Evolutionary conservation across 2,797 vertebrate species (phyloP), one percentile per base, ranked within the genome.

Genomic region (Adelosebastes latens): DNA sequence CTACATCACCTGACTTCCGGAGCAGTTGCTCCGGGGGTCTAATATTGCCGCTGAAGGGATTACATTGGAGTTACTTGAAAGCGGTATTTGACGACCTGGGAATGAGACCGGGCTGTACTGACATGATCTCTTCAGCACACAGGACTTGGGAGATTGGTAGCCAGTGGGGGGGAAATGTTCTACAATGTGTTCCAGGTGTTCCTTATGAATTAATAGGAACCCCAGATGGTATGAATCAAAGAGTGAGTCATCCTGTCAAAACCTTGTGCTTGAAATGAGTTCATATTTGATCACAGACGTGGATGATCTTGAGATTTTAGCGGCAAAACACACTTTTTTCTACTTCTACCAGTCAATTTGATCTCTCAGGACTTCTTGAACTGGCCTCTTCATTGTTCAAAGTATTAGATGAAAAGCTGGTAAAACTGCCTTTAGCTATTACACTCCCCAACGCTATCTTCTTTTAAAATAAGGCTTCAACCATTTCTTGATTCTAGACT

Each of bases 181-280:
- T 53, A 64, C 61, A 62, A 79, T 73, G 27, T 58, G 56, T 49
- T 72, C 75, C 82, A 80, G 61, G 73, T 78, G 75, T 78, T 84
- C 39, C 27, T 79, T 25, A n/a, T 61, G 79, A 81, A 86, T 82
- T 67, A 72, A 70, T 22, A 65, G 34, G 24, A 80, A 76, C 20
- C 64, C 29, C 11, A 64, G 69, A 73, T 52, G 32, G 61, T 68
- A 64, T 20, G 18, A 82, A 77, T 80, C 32, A 58, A 80, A 75
- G 16, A 49, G 22, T 3, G 13, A 81, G 60, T 81, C 73, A 83
- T 65, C 62, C 29, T 65, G 71, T 68, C 53, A 52, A 66, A 72
- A 70, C 61, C 13, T 25, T 75, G 32, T 13, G 39, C 53, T 69
- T 84, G 13, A 69, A 66, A 66, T 52, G 3, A 59, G 66, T 74